Conservation (phyloP, 2,797 vertebrate genomes). For the Microctenopoma stevenorrisi region DNA sequence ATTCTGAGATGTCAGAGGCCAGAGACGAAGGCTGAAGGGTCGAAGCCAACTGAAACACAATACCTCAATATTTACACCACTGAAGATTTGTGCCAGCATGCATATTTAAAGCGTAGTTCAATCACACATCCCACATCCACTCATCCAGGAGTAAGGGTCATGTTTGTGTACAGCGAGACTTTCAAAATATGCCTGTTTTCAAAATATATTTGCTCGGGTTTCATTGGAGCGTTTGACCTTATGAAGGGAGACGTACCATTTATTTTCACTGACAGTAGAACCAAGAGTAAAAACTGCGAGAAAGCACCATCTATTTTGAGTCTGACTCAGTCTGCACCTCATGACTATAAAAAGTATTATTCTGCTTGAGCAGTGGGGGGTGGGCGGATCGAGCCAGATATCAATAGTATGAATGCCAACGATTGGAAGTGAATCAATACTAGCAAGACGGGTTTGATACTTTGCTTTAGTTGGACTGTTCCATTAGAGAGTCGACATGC, state of each 20-base stretch:
- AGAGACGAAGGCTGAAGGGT: constrained; percentile 12
- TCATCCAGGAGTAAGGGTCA: constrained; percentile 7
- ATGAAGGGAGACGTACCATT: constrained; percentile 14
- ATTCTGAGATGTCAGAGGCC: constrained; percentile 19
- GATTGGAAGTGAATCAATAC: too few relatives aligned
- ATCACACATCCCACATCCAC: constrained; percentile 37
- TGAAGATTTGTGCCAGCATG: constrained; percentile 3
- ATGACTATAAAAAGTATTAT: constrained; percentile 19
- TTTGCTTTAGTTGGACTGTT: too few relatives aligned
- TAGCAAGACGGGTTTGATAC: too few relatives aligned
- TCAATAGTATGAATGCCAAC: too few relatives aligned
- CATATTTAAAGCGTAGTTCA: neutral
- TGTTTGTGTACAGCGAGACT: constrained; percentile 50
- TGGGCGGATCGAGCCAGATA: too few relatives aligned
- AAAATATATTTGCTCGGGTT: constrained; percentile 48
- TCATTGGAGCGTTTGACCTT: constrained; percentile 30
- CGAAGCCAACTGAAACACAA: constrained; percentile 39
- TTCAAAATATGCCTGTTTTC: constrained; percentile 44
- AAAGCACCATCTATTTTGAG: constrained; percentile 27
- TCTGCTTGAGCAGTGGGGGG: neutral
- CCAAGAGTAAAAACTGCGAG: constrained; percentile 18
- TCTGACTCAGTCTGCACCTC: constrained; percentile 31
- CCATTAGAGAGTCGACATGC: too few relatives aligned
- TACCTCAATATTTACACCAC: constrained; percentile 42
- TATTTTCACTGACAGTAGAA: constrained; percentile 4